Evolutionary conservation across 2,113 vertebrate genomes (phyloP).

Genomic region (Syngnathus scovelli): DNA sequence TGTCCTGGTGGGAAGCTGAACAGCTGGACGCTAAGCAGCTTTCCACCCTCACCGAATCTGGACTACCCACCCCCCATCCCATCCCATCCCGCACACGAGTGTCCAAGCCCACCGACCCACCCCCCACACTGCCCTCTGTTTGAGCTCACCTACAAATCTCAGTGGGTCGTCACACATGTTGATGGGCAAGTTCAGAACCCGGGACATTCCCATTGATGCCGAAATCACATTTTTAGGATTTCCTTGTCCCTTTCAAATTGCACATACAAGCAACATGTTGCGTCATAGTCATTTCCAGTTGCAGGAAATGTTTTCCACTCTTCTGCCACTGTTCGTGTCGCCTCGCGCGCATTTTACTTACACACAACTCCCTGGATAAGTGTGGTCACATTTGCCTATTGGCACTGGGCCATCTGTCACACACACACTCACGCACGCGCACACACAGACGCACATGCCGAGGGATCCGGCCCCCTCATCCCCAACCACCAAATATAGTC

Average conservation of each 20-base stretch:
- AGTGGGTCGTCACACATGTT: not conserved
- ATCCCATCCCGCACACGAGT: conserved; percentile 27
- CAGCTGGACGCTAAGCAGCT: conserved; percentile 76
- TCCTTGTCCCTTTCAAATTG: no score
- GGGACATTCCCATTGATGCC: not conserved
- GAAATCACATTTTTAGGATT: not conserved
- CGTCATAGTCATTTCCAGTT: no score
- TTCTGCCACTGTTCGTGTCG: not conserved
- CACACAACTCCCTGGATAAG: conserved; percentile 54
- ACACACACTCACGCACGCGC: conserved; percentile 26
- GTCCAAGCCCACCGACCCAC: conserved; percentile 20
- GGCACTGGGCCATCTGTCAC: conserved; percentile 71
- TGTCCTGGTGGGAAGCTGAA: conserved; percentile 60
- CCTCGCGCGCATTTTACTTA: conserved; percentile 4
- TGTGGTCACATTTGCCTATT: conserved; percentile 61
- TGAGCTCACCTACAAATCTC: not conserved
- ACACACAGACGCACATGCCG: conserved; percentile 49
- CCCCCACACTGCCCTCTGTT: conserved; percentile 18
- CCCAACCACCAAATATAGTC: conserved; percentile 76
- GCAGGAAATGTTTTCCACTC: not conserved
- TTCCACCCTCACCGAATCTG: conserved; percentile 56
- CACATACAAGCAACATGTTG: no score
- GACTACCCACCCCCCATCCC: conserved; percentile 51
- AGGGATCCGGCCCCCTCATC: conserved; percentile 56
- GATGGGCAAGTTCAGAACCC: not conserved